Conservation (phyloP, 1,140 invertebrate genomes). For the Stegodyphus mimosarum region DNA sequence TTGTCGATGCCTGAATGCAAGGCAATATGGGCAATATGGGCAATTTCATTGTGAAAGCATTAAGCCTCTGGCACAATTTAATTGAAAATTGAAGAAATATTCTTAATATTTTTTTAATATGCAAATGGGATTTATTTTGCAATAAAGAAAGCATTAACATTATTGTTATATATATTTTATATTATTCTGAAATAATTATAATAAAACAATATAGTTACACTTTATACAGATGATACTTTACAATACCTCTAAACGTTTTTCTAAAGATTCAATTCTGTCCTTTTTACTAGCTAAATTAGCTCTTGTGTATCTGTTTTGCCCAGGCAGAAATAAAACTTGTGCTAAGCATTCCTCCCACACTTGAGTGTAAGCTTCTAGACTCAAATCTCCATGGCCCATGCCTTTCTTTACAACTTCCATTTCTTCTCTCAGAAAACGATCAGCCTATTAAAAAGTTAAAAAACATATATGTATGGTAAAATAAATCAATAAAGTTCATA, state of each 20-base stretch:
- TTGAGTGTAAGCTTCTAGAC: constrained; percentile 89
- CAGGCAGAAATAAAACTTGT: constrained; percentile 87
- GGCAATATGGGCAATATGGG: too few relatives aligned
- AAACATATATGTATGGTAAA: neutral
- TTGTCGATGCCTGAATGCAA: too few relatives aligned
- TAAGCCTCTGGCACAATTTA: too few relatives aligned
- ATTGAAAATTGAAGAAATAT: too few relatives aligned
- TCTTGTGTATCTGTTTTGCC: constrained; percentile 90
- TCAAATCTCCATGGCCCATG: constrained; percentile 94
- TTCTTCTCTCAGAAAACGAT: constrained; percentile 79
- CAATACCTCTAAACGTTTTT: constrained; percentile 84
- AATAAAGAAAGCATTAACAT: too few relatives aligned
- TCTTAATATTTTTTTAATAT: too few relatives aligned
- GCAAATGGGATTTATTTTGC: too few relatives aligned
- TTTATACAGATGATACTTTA: neutral
- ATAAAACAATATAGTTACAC: neutral
- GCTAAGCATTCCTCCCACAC: constrained; percentile 97
- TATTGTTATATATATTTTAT: too few relatives aligned
- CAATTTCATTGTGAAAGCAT: too few relatives aligned
- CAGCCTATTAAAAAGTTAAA: constrained; percentile 69
- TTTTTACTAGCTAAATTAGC: constrained; percentile 96
- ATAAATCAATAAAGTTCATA: neutral
- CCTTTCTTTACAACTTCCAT: constrained; percentile 91
- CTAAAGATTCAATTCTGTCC: constrained; percentile 91
- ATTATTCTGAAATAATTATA: too few relatives aligned